Conservation (phyloP, 2,113 vertebrate genomes). For the Stercorarius parasiticus region DNA sequence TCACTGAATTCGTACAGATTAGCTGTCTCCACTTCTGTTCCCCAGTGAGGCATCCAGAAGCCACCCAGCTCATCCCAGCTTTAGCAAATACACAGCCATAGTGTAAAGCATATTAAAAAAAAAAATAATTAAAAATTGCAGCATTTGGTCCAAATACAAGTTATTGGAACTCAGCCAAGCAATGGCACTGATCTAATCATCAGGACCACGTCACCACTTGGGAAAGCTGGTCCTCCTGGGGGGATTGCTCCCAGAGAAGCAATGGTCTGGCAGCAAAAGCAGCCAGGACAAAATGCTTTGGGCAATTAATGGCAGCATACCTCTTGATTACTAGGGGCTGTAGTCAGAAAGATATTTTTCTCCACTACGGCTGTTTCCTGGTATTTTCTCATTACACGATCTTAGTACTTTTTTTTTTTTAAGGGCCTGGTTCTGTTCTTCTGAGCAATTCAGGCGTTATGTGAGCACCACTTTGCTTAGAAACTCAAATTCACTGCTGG, state of each 20-base stretch:
- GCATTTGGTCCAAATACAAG: background rate
- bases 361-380: rapidly evolving
- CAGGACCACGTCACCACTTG: rapidly evolving
- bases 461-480: background rate
- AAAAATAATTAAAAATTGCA: background rate
- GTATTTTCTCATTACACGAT: background rate
- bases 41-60: background rate
- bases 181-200: background rate
- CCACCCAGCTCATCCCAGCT: background rate
- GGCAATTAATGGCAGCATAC: background rate
- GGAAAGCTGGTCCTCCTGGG: background rate
- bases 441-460: background rate
- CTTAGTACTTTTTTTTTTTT: background rate
- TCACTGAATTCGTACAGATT: background rate
- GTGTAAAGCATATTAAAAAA: background rate
- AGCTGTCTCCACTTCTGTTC: background rate
- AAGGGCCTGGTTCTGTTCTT: background rate
- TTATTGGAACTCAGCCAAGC: background rate
- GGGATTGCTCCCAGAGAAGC: background rate
- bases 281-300: background rate
- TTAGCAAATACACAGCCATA: background rate
- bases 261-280: background rate
- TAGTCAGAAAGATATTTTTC: background rate
- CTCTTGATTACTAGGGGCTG: background rate
- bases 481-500: background rate